Percentiles rank a stretch among this genome's conserved stretches.
Evolutionary conservation across 2,888 invertebrate species (phyloP).

Genomic region (Drosophila pseudotakahashii): DNA sequence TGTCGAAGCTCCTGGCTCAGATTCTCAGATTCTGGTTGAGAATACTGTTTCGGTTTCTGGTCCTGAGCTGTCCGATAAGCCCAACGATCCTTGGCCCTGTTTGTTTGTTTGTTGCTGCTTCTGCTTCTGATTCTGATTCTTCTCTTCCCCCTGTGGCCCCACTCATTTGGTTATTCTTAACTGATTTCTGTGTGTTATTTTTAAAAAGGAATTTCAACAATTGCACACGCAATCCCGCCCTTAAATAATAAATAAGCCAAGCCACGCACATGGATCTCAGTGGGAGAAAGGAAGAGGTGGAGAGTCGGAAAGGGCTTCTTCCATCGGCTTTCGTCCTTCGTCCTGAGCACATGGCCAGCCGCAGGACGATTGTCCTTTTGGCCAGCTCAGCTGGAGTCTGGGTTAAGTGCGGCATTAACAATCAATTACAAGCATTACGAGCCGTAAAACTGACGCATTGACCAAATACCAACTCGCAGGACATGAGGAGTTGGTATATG

Average conservation of each 20-base stretch:
- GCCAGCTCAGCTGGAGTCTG: slow-evolving; percentile 51
- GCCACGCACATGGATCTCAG: slow-evolving; percentile 44
- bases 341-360: slow-evolving; percentile 21
- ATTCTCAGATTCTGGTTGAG: background rate
- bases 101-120: slow-evolving; percentile 11
- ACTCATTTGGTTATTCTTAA: slow-evolving; percentile 50
- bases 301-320: background rate
- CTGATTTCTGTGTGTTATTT: slow-evolving; percentile 53
- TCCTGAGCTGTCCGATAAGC: slow-evolving; percentile 30
- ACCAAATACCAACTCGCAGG: slow-evolving; percentile 46
- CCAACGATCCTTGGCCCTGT: slow-evolving; percentile 37
- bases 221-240: slow-evolving; percentile 53
- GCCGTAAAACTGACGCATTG: slow-evolving; percentile 69
- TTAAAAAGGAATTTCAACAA: slow-evolving; percentile 53
- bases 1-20: slow-evolving; percentile 22
- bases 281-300: background rate
- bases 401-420: slow-evolving; percentile 69
- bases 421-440: slow-evolving; percentile 71
- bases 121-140: background rate
- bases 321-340: background rate
- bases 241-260: slow-evolving; percentile 64
- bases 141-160: slow-evolving; percentile 3
- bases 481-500: background rate
- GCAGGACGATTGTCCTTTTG: slow-evolving; percentile 49
- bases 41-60: background rate